phyloP scores from a whole-genome alignment of 2,888 invertebrate species.

The Anoplius nigerrimus region DNA sequence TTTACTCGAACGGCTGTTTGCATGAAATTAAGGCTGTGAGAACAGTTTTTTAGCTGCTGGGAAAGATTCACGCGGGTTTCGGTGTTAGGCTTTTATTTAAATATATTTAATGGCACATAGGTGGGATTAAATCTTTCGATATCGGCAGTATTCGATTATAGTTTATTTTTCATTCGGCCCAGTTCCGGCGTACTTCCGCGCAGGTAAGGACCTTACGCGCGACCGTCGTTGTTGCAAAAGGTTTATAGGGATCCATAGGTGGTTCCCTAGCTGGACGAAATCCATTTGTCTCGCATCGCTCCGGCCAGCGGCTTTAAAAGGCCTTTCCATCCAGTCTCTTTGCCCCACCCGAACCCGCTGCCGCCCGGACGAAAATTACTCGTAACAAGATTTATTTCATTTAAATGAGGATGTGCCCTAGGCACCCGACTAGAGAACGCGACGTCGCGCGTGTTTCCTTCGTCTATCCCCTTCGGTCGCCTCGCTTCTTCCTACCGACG shows the following conservation, averaged over 20 bases:
- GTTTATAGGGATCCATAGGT: background rate
- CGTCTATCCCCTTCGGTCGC: slow-evolving; percentile 26
- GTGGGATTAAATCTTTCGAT: too few species aligned
- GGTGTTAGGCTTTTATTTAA: too few species aligned
- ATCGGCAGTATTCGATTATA: too few species aligned
- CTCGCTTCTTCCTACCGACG: slow-evolving; percentile 5
- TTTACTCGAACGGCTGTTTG: too few species aligned
- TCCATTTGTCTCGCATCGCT: slow-evolving; percentile 64
- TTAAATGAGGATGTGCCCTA: slow-evolving; percentile 71
- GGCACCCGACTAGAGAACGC: slow-evolving; percentile 54
- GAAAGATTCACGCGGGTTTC: too few species aligned
- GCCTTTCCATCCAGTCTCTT: slow-evolving; percentile 53
- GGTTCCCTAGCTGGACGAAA: slow-evolving; percentile 39
- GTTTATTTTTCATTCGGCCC: too few species aligned
- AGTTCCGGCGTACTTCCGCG: too few species aligned
- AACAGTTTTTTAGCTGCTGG: too few species aligned
- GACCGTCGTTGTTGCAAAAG: too few species aligned
- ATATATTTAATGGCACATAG: too few species aligned
- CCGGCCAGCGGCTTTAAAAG: slow-evolving; percentile 52
- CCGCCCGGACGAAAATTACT: slow-evolving; percentile 63
- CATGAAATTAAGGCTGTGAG: too few species aligned
- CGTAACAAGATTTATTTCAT: slow-evolving; percentile 72
- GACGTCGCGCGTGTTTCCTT: background rate
- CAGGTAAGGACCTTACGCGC: too few species aligned
- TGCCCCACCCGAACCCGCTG: slow-evolving; percentile 38